Conservation (phyloP, 2,888 invertebrate species). For the Drosophila histrio region DNA sequence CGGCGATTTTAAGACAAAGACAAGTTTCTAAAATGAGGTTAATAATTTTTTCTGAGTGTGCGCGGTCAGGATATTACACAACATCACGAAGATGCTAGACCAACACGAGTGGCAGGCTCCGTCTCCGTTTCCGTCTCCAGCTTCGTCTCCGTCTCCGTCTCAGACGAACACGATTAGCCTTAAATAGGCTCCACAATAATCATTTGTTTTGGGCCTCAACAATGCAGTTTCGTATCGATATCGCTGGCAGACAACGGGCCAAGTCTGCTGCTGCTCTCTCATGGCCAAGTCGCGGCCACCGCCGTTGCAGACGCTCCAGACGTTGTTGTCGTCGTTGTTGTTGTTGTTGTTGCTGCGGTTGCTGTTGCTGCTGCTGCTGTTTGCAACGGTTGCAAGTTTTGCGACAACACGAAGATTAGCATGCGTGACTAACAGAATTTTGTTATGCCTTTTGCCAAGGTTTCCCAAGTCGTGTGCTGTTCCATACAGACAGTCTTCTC, state of each 20-base stretch:
- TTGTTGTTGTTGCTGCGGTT: conserved; percentile 36
- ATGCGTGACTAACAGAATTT: conserved; percentile 82
- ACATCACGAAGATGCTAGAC: conserved; percentile 54
- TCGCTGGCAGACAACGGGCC: conserved; percentile 19
- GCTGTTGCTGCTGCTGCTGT: conserved; percentile 48
- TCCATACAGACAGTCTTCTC: background rate
- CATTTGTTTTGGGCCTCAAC: conserved; percentile 71
- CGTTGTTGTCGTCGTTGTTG: conserved; percentile 31
- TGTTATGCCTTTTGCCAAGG: conserved; percentile 57
- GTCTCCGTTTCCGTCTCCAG: background rate
- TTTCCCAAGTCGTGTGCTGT: conserved; percentile 60
- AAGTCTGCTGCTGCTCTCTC: conserved; percentile 9
- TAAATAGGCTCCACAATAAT: conserved; percentile 74
- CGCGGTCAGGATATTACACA: conserved; percentile 43
- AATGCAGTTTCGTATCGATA: conserved; percentile 65
- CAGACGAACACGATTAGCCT: conserved; percentile 65
- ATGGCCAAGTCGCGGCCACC: conserved; percentile 64
- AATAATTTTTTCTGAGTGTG: too few relatives aligned
- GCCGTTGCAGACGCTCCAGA: conserved; percentile 46
- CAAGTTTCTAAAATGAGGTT: too few relatives aligned
- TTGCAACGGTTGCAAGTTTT: conserved; percentile 69
- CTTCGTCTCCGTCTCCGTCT: conserved; percentile 24
- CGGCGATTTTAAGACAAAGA: too few relatives aligned
- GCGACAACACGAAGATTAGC: conserved; percentile 80
- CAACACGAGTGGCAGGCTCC: conserved; percentile 24